Base-by-base conservation (phyloP, 2,113 vertebrate genomes). In the Pionites leucogaster region DNA sequence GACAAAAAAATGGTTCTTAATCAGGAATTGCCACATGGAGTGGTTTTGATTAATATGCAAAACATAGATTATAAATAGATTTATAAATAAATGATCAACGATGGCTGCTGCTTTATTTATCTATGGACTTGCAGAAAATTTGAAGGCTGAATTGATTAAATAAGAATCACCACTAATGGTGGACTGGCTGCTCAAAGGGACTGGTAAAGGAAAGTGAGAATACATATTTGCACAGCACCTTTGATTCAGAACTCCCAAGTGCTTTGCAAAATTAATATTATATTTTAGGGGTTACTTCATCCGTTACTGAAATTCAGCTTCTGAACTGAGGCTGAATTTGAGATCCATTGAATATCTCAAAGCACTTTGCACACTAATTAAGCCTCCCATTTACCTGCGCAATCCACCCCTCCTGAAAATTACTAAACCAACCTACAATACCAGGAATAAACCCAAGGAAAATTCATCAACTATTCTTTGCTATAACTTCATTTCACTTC, bases 21-120 rank as follows among this genome's bases (percentile, higher is more conserved):
- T 96, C 93, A 94, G 95, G 80, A 97, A 96, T 94, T 95, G 89
- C 93, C 95, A 97, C 92, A 92, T 94, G 82, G 68, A 96, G 28
- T 75, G 47, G 60, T 91, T 93, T 92, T 95, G 93, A 97, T 97
- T 97, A 97, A 96, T 94, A 97, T 96, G 94, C 94, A 97, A 97
- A 97, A 95, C 91, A 89, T 91, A 96, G 94, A 95, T 95, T 94
- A 96, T 96, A 96, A 97, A 97, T 96, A 97, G 94, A 95, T 96
- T 96, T 94, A 97, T 97, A 97, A 97, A 97, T 97, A 97, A 97
- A 97, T 97, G 13, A 97, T 97, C 90, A 96, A 91, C 92, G 78
- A 96, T 2, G 41, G 94, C 93, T 72, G 94, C 85, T 90, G 91
- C 95, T 96, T 97, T 97, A 97, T 97, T 97, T 97, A 96, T 95